Evolutionary conservation across 2,113 vertebrate species (phyloP), one percentile per base, ranked within the genome.

Genomic region (Colius striatus): DNA sequence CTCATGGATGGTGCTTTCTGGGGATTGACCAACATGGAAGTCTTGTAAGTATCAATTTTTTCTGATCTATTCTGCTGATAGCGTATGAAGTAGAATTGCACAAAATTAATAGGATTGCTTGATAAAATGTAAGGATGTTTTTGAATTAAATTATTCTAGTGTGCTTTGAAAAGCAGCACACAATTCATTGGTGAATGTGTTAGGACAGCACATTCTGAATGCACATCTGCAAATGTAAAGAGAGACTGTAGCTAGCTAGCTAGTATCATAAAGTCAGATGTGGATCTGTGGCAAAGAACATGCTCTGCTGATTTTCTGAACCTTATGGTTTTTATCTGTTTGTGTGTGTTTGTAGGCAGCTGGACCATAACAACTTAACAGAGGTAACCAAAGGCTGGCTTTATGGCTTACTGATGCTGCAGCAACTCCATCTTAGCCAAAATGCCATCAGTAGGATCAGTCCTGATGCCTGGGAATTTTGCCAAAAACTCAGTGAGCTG

Each of bases 1-100:
- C 98, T 99, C 75, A 99, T 99, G 99, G 99, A 99, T 68, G 99
- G 99, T 6, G 99, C 99, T 36, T 99, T 99, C 94, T 99, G 99
- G 99, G 99, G 99, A 34, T 98, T 99, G 87, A 98, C 98, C 98
- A 99, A 97, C 97, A 99, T 99, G 98, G 99, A 99, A 98, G 93
- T 99, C 70, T 97, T 99, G 99, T 99, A 98, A 98, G 99, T 98
- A 83, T 53, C 27, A 80, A 5, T 53, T 60, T 53, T 41, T 45
- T 4, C 20, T 80, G 17, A 12, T 19, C 45, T 13, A 18, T 38
- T 90, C 50, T 79, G 11, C 41, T 50, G 32, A 5, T 73, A 48
- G 32, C 4, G 7, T 10, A 6, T 12, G 32, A 71, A 65, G 23
- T 29, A 36, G 17, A 78, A 57, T 55, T 71, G 23, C 4, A 27